A percentile compares a stretch with the other conserved stretches of the same genome.
Evolutionary conservation across 1,140 invertebrate genomes (phyloP).

Genomic region (Ceratoteleas bidentatus): DNA sequence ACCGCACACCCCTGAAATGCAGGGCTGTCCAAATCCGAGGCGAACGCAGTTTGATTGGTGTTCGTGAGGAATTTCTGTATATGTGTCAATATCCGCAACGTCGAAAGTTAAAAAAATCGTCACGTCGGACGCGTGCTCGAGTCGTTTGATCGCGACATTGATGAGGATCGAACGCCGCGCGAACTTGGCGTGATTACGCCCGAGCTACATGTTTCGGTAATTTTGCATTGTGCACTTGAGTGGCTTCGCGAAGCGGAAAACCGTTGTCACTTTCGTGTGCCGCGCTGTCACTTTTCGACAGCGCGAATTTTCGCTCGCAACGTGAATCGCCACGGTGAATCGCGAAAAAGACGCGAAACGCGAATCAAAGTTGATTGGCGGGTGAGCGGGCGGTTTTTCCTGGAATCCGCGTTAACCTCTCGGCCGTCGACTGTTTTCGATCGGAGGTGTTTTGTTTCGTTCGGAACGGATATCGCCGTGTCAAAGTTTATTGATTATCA

Average conservation of each 20-base stretch:
- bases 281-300: constrained; percentile 34
- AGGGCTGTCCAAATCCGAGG: too few species aligned
- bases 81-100: constrained; percentile 27
- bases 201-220: constrained; percentile 43
- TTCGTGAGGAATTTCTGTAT: constrained; percentile 43
- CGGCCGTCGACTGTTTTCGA: background rate
- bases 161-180: too few species aligned
- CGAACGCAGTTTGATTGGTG: constrained; percentile 35
- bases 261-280: constrained; percentile 36
- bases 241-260: constrained; percentile 20
- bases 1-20: too few species aligned
- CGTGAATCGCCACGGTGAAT: background rate
- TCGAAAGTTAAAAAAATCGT: constrained; percentile 19
- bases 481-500: constrained; percentile 37
- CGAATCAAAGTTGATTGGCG: too few species aligned
- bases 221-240: constrained; percentile 15
- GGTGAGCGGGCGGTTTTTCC: background rate
- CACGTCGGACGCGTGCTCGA: too few species aligned
- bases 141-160: too few species aligned
- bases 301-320: constrained; percentile 17
- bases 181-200: too few species aligned
- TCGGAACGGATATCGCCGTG: background rate
- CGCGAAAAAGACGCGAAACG: too few species aligned
- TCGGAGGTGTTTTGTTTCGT: background rate
- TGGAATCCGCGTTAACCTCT: background rate